phyloP scores from a whole-genome alignment of 2,113 vertebrate genomes.

The Falcunculus frontatus region DNA sequence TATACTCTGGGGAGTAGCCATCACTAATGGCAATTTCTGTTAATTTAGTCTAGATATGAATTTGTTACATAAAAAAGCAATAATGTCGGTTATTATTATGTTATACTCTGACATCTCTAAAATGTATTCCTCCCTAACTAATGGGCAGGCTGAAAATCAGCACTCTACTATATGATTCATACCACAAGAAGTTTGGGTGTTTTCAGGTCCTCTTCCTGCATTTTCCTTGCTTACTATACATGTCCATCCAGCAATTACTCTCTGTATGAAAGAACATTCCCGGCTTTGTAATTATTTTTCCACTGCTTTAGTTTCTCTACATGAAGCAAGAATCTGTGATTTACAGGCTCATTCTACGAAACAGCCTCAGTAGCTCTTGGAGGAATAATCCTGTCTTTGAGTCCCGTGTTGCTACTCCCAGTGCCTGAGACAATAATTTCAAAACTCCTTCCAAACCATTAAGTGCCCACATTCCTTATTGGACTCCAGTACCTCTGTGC shows the following conservation, averaged over 20 bases:
- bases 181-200: neutral
- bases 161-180: neutral
- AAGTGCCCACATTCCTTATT: neutral
- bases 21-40: neutral
- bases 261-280: neutral
- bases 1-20: neutral
- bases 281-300: neutral
- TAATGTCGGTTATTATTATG: accelerated
- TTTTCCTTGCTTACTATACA: neutral
- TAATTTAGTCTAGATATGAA: neutral
- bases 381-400: neutral
- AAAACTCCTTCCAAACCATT: neutral
- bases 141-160: neutral
- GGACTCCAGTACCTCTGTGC: neutral
- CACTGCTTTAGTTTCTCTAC: neutral
- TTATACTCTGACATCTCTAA: neutral
- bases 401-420: neutral
- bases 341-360: neutral
- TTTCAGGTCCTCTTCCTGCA: neutral
- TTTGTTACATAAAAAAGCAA: neutral
- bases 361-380: neutral
- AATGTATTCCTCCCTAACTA: neutral
- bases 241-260: neutral
- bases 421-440: neutral
- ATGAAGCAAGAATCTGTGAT: neutral